phyloP scores from a whole-genome alignment of 2,888 invertebrate species.

The Adela reaumurella region DNA sequence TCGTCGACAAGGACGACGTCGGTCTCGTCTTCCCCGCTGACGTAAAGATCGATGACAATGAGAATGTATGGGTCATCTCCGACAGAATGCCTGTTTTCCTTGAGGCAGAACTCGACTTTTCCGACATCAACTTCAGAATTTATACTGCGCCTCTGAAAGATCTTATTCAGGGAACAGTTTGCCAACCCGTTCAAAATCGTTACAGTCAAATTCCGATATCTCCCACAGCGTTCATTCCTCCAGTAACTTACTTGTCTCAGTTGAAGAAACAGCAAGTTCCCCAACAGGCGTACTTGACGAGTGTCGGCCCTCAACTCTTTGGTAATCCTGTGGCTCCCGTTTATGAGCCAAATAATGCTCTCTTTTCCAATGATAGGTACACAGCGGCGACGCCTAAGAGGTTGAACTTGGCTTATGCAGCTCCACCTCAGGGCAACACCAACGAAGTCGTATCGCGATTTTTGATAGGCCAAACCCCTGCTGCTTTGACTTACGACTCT shows the following conservation, averaged over 20 bases:
- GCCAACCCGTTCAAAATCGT: constrained; percentile 41
- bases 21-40: constrained; percentile 77
- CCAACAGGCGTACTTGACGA: neutral
- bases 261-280: neutral
- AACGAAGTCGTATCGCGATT: neutral
- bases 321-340: neutral
- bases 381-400: neutral
- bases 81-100: constrained; percentile 81
- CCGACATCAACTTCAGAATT: constrained; percentile 75
- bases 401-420: neutral
- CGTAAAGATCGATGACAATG: constrained; percentile 68
- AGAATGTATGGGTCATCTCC: constrained; percentile 76
- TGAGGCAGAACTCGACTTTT: constrained; percentile 64
- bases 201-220: neutral
- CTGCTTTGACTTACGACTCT: neutral
- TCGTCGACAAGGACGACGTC: constrained; percentile 72
- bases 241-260: neutral
- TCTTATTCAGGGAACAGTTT: constrained; percentile 68
- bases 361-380: neutral
- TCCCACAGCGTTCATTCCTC: neutral
- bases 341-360: neutral
- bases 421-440: neutral
- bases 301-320: neutral
- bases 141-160: constrained; percentile 65
- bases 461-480: neutral